Base-by-base conservation (phyloP, 2,797 vertebrate species). In the Phyllotis vaccarum region DNA sequence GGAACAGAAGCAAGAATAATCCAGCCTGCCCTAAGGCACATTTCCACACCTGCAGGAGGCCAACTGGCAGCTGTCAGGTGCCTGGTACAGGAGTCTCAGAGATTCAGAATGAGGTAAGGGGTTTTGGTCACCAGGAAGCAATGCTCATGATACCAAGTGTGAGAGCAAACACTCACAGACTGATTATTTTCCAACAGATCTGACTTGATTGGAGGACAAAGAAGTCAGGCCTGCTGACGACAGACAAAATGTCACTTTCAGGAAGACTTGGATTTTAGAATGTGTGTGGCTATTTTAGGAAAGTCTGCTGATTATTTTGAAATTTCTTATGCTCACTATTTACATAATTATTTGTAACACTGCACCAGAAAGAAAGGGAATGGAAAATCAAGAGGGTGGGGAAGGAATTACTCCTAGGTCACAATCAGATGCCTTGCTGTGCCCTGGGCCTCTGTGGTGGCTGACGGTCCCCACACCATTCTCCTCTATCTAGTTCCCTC, bases 331-430 rank as follows among this genome's bases (percentile, higher is more conserved):
- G 21, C 3, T 16, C 5, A 17, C 19, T 52, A 56, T 85, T 83
- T 88, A 46, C 60, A 91, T 56, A 86, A 6, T 86, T 93, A 46
- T 54, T 82, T 21, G 0, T 62, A 76, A 72, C 0, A 16, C 74
- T 19, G 3, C 22, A 46, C 1, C 54, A 78, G 60, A 91, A 66
- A 87, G 70, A 40, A 37, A n/a, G 31, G 43, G 40, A 10, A 21
- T 60, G 37, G 64, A 56, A 40, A 93, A 27, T 34, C 19, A 76
- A 49, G 43, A n/a, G 19, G 31, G 54, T 19, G 5, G 27, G 46
- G 75, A 79, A n/a, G 40, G 22, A 79, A 0, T 5, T 34, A 29
- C 17, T 12, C 2, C 0, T 0, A n/a, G 14, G 43, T 52, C 27
- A 40, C 27, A 24, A 58, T 6, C 37, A 90, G 70, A 76, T 6